A percentile compares a stretch with the other conserved stretches of the same genome.
phyloP scores from a whole-genome alignment of 2,113 vertebrate species.

The Excalfactoria chinensis region DNA sequence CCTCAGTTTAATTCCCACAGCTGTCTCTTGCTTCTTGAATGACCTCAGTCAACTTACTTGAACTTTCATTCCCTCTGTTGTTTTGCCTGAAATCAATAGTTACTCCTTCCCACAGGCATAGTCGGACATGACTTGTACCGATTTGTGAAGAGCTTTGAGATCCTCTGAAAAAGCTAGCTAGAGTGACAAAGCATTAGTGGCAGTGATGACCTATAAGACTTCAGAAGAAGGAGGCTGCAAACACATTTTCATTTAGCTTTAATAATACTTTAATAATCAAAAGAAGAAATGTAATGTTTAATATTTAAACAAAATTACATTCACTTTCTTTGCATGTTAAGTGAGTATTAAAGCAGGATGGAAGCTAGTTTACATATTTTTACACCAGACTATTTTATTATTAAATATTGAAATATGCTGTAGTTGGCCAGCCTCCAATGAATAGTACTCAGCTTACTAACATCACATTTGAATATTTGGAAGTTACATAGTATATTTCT shows the following conservation, averaged over 20 bases:
- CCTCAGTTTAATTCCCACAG: conserved; percentile 11
- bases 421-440: conserved; percentile 69
- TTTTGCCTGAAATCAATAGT: not conserved
- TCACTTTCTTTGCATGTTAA: conserved; percentile 70
- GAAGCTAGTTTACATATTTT: conserved; percentile 76
- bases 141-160: not conserved
- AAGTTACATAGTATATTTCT: conserved; percentile 71
- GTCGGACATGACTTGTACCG: not conserved
- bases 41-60: not conserved
- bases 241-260: conserved; percentile 63
- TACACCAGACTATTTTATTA: conserved; percentile 73
- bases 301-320: conserved; percentile 73
- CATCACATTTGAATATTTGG: conserved; percentile 76
- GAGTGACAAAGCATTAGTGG: not conserved
- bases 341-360: conserved; percentile 75
- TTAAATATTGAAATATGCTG: conserved; percentile 77
- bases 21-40: not conserved
- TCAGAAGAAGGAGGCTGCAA: conserved; percentile 14
- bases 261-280: conserved; percentile 73
- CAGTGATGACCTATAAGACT: conserved; percentile 8
- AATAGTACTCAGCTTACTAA: conserved; percentile 68
- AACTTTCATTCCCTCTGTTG: not conserved
- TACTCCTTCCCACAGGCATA: not conserved
- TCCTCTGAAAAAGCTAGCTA: not conserved
- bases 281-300: conserved; percentile 72